Percentiles rank a stretch among this genome's conserved stretches.
These are phyloP conservation scores for Neolamprologus longior DNA, from an alignment of 2,113 vertebrate species.

Conservation along the genomic window DNA sequence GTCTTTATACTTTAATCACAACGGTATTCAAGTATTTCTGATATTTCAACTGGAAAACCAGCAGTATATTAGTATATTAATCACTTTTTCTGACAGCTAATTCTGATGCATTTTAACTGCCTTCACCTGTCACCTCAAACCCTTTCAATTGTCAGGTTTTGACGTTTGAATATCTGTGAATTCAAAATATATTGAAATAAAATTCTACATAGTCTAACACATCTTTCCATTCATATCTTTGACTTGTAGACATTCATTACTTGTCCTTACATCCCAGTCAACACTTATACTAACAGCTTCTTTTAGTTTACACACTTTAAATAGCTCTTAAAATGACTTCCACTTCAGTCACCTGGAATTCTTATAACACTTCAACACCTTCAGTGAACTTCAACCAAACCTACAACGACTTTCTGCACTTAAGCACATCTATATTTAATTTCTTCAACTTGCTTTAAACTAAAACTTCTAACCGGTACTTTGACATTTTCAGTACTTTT, in stretches of 20 bases:
- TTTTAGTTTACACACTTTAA: background rate
- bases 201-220: background rate
- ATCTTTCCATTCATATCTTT: background rate
- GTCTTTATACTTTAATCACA: background rate
- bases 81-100: rapidly evolving
- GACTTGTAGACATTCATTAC: background rate
- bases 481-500: background rate
- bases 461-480: background rate
- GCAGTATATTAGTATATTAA: background rate
- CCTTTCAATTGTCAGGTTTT: background rate
- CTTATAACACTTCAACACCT: background rate
- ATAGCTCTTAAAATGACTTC: rapidly evolving
- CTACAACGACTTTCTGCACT: background rate
- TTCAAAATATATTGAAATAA: background rate
- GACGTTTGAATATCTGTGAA: rapidly evolving
- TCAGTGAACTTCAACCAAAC: background rate
- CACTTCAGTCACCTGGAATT: background rate
- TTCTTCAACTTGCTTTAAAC: rapidly evolving
- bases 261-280: background rate
- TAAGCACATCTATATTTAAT: background rate
- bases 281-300: background rate
- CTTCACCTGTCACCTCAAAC: background rate
- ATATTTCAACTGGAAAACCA: background rate
- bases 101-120: background rate
- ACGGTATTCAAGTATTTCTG: rapidly evolving